These are phyloP conservation scores for Lycodopsis pacificus DNA, from an alignment of 2,797 vertebrate species.

Conservation along the genomic window DNA sequence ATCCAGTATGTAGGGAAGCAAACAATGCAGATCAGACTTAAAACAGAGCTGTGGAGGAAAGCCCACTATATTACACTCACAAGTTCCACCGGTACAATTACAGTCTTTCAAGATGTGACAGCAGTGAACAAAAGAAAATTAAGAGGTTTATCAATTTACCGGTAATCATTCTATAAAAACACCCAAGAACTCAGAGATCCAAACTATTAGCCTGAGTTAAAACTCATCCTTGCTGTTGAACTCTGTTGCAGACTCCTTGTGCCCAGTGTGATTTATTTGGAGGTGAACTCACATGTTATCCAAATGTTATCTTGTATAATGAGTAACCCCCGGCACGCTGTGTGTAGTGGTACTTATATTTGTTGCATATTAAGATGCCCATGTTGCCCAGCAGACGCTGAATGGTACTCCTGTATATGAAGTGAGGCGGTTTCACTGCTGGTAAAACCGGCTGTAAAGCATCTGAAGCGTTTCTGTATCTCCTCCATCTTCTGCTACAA, in stretches of 20 bases:
- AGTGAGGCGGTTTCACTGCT: constrained; percentile 62
- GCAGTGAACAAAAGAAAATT: constrained; percentile 10
- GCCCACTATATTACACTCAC: constrained; percentile 9
- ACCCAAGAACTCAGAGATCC: not conserved
- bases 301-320: constrained; percentile 72
- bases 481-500: constrained; percentile 60
- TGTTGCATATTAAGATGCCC: constrained; percentile 73
- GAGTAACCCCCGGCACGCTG: constrained; percentile 38
- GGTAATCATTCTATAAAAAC: constrained; percentile 1
- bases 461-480: constrained; percentile 72
- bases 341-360: constrained; percentile 62
- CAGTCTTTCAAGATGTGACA: constrained; percentile 10
- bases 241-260: not conserved
- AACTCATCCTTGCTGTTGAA: not conserved
- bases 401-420: constrained; percentile 66
- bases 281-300: constrained; percentile 68
- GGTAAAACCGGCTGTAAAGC: constrained; percentile 76
- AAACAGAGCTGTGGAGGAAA: not conserved
- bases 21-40: not conserved
- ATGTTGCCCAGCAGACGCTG: constrained; percentile 63
- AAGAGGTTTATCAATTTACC: constrained; percentile 1
- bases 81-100: not conserved
- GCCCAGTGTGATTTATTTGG: constrained; percentile 40
- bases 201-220: not conserved
- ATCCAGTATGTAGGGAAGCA: not conserved